Conservation (phyloP, 2,888 invertebrate genomes). For the Brachypalpus laphriformis region DNA sequence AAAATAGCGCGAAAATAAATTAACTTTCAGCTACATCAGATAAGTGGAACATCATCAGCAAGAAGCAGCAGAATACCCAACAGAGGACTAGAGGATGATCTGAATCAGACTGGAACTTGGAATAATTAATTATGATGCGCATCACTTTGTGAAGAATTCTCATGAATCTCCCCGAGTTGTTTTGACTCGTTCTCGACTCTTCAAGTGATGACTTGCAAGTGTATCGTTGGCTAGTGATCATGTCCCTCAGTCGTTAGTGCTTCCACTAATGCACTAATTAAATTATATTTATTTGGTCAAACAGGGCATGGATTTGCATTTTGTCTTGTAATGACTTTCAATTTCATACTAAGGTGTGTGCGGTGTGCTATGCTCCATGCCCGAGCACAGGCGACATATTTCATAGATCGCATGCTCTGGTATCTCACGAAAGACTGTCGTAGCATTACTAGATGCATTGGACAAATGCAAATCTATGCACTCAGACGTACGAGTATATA, state of each 20-base stretch:
- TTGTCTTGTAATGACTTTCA: slow-evolving; percentile 34
- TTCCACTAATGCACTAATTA: slow-evolving; percentile 51
- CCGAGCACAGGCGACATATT: slow-evolving; percentile 8
- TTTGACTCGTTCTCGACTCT: slow-evolving; percentile 1
- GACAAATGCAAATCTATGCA: slow-evolving; percentile 57
- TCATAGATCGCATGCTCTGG: slow-evolving; percentile 28
- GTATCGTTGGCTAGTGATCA: slow-evolving; percentile 41
- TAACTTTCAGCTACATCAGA: slow-evolving; percentile 42
- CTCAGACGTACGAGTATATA: no score
- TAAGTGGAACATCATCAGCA: slow-evolving; percentile 42
- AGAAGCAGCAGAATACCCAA: neutral
- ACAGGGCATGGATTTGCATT: slow-evolving; percentile 36
- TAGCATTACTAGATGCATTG: slow-evolving; percentile 48
- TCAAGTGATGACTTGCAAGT: slow-evolving; percentile 52
- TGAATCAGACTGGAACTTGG: slow-evolving; percentile 32
- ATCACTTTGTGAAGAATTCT: slow-evolving; percentile 46
- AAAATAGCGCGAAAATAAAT: slow-evolving; percentile 57
- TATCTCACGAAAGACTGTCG: slow-evolving; percentile 46
- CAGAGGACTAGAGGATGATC: slow-evolving; percentile 13
- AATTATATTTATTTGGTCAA: slow-evolving; percentile 64
- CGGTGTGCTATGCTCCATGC: neutral
- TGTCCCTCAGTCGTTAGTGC: slow-evolving; percentile 48
- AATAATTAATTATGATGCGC: slow-evolving; percentile 72
- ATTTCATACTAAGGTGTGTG: slow-evolving; percentile 40
- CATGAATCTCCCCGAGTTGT: slow-evolving; percentile 9